Conservation (phyloP, 2,113 vertebrate species). For the Tringa solitaria region DNA sequence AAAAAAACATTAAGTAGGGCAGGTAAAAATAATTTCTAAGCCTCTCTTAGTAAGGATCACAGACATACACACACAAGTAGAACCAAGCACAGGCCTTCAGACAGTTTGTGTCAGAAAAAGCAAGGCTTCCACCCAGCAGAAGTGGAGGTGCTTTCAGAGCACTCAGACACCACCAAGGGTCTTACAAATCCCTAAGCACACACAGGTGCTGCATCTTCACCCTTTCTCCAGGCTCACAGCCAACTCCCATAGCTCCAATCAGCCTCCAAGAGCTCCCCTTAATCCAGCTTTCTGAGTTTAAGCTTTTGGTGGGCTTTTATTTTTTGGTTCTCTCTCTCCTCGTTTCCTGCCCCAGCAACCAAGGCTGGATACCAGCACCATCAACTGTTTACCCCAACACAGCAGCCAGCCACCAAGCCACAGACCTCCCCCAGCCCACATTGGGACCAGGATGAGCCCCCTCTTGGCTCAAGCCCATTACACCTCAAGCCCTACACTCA, state of each 20-base stretch:
- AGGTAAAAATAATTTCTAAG: neutral
- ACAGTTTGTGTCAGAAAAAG: neutral
- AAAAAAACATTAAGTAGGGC: neutral
- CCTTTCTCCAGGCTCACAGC: neutral
- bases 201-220: neutral
- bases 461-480: neutral
- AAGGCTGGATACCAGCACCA: neutral
- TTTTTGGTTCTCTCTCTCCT: neutral
- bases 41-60: neutral
- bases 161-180: neutral
- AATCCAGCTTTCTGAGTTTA: rapidly evolving
- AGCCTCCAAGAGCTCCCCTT: neutral
- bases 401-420: neutral
- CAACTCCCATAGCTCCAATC: neutral
- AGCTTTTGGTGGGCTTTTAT: neutral
- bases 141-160: rapidly evolving
- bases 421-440: neutral
- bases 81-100: neutral
- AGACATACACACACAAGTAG: neutral
- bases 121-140: neutral
- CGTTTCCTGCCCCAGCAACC: neutral
- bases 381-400: too few relatives aligned
- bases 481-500: neutral
- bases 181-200: too few relatives aligned
- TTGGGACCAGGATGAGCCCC: neutral